These are phyloP conservation scores for Amphiprion ocellaris DNA, from an alignment of 2,113 vertebrate genomes.

Conservation along the genomic window DNA sequence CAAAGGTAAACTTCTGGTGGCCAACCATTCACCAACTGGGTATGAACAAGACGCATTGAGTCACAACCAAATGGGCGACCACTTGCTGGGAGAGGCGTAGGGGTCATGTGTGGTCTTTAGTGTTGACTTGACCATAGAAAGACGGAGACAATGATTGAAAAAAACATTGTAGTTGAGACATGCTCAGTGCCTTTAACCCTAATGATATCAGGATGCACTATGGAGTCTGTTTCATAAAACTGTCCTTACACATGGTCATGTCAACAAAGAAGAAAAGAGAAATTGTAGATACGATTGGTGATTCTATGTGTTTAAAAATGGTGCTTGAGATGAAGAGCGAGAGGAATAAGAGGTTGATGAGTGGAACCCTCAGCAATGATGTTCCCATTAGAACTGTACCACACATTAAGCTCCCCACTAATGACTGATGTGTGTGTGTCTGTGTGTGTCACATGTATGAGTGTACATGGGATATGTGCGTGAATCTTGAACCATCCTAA, in stretches of 20 bases:
- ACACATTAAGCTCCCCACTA: slow-evolving; percentile 66
- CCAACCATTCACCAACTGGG: no score
- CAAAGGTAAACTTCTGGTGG: no score
- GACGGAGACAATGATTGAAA: no score
- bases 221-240: no score
- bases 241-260: not conserved
- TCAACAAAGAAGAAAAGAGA: not conserved
- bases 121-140: no score
- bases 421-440: slow-evolving; percentile 55
- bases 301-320: slow-evolving; percentile 30
- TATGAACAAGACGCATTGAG: no score
- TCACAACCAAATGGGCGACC: no score
- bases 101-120: no score
- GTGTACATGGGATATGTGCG: slow-evolving; percentile 1
- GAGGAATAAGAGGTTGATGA: slow-evolving; percentile 65
- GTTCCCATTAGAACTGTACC: slow-evolving; percentile 74
- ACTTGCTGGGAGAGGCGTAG: no score
- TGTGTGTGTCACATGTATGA: slow-evolving; percentile 36
- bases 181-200: no score
- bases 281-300: not conserved
- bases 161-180: no score
- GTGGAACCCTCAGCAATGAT: slow-evolving; percentile 67
- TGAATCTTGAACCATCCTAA: slow-evolving; percentile 59
- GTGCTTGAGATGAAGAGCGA: slow-evolving; percentile 44
- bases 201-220: no score